Conservation (phyloP, 2,797 vertebrate genomes). For the Tragopan temminckii region DNA sequence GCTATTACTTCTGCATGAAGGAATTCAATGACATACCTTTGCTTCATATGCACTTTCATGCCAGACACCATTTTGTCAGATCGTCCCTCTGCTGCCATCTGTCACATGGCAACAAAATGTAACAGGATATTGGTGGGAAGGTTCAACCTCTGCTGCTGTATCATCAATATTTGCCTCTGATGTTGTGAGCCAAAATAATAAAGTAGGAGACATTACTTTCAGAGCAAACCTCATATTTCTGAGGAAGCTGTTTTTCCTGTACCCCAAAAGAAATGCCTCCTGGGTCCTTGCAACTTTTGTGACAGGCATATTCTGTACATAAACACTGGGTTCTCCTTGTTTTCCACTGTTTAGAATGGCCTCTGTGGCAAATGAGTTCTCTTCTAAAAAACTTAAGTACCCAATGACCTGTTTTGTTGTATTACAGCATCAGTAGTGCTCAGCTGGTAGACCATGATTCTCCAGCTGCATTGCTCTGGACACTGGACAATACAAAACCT, state of each 20-base stretch:
- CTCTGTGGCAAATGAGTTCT: neutral
- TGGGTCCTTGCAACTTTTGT: neutral
- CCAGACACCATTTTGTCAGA: too few relatives aligned
- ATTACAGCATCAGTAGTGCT: neutral
- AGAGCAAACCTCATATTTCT: neutral
- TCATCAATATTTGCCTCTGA: too few relatives aligned
- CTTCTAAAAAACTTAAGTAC: neutral
- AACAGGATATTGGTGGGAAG: too few relatives aligned
- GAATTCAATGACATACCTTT: too few relatives aligned
- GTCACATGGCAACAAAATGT: too few relatives aligned
- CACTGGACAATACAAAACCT: neutral
- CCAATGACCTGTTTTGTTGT: neutral
- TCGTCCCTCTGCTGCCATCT: too few relatives aligned
- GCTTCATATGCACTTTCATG: too few relatives aligned
- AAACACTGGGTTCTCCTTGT: neutral
- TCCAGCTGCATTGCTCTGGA: neutral
- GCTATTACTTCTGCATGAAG: too few relatives aligned
- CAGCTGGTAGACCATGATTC: rapidly evolving
- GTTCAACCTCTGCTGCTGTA: too few relatives aligned
- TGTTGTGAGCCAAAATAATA: too few relatives aligned
- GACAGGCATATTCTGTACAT: neutral
- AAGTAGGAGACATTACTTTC: too few relatives aligned
- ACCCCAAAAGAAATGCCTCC: neutral
- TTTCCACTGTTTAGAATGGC: neutral
- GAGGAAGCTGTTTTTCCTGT: neutral